These are phyloP conservation scores for Hydrotaea diabolus DNA, from an alignment of 2,888 invertebrate species.

Conservation along the genomic window DNA sequence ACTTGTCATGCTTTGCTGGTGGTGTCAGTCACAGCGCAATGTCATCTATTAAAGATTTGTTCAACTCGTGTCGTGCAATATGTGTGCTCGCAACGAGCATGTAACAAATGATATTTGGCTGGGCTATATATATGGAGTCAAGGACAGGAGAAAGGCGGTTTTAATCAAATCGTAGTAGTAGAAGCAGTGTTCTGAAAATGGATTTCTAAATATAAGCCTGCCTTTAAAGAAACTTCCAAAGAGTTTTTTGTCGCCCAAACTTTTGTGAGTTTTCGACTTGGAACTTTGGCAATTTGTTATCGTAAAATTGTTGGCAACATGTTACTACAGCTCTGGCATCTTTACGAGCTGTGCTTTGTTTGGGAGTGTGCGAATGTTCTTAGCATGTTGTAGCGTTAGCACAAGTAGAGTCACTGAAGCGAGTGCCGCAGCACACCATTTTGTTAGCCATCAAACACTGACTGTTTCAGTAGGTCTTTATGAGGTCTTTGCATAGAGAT, in stretches of 20 bases:
- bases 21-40: constrained; percentile 8
- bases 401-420: not conserved
- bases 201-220: not conserved
- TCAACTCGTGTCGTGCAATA: constrained; percentile 7
- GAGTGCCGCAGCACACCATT: not conserved
- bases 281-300: constrained; percentile 14
- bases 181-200: not conserved
- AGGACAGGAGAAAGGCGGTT: not conserved
- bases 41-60: constrained; percentile 10
- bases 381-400: not conserved
- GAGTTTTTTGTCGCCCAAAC: not conserved
- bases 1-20: not conserved
- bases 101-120: constrained; percentile 3
- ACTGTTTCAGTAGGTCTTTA: not conserved
- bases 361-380: not conserved
- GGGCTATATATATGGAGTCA: not conserved
- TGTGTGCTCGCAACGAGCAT: constrained; percentile 7
- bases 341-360: not conserved
- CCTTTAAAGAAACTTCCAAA: not conserved
- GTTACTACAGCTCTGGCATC: not conserved
- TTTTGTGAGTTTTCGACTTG: not conserved
- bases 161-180: not conserved
- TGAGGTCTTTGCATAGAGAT: constrained; percentile 15
- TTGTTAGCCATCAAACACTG: not conserved
- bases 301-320: constrained; percentile 10